Base-by-base conservation (phyloP, 2,888 invertebrate genomes). In the Xylocampa areola region DNA sequence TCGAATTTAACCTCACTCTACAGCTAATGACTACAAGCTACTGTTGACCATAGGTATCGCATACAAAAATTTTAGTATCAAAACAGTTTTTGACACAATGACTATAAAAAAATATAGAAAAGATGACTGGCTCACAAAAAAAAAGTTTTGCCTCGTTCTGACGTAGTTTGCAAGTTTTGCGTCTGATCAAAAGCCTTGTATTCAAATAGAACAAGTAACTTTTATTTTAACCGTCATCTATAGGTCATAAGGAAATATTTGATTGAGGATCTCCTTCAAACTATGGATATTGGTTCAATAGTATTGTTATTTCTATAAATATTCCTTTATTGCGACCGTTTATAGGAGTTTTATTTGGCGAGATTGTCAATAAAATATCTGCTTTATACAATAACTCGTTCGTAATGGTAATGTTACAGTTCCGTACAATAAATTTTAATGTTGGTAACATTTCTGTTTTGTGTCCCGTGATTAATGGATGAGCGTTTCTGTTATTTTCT, bases 281-380 rank as follows among this genome's bases (percentile, higher is more conserved):
- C 43, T 65, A 70, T 43, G 14, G 30, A 36, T 58, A 55, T 53
- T 25, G 16, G 36, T 65, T 54, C 51, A 10, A 51, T 47, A 21
- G 44, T 44, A 65, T 51, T 44, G 60, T 60, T 49, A 54, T 54
- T 65, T 60, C 40, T 61, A 45, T 60, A 64, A 64, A 69, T 68
- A 67, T 68, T 62, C 51, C 48, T 58, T 72, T 68, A 66, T 67
- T 72, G 40, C 79, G 66, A 77, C 68, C 55, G 32, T 49, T 68
- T 53, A 63, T 51, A 50, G 65, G 64, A 66, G 60, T 76, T 77
- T 73, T 81, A 81, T 79, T 78, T 71, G 63, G 66, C 55, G 68
- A 65, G 59, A 80, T 80, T 76, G 73, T 58, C 73, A 72, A 76
- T 83, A 82, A 79, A 86, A 80, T 82, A 82, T 79, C 66, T 73